These are phyloP conservation scores for Lates japonicus DNA, from an alignment of 2,797 vertebrate species.

Conservation along the genomic window DNA sequence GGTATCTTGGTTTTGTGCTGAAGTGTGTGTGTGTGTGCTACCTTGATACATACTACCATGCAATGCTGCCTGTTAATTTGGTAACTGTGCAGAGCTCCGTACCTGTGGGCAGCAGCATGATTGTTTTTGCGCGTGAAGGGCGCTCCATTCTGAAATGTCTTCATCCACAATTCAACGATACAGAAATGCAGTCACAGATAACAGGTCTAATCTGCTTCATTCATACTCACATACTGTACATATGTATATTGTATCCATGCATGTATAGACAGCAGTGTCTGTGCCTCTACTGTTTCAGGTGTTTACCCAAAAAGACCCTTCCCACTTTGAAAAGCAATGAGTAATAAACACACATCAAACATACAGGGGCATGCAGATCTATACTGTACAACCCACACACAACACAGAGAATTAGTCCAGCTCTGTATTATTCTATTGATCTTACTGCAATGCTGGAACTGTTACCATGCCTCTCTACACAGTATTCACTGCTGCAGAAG, in stretches of 20 bases:
- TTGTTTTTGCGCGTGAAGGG: conserved; percentile 61
- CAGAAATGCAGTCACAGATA: conserved; percentile 17
- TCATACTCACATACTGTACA: conserved; percentile 26
- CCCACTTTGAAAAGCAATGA: conserved; percentile 19
- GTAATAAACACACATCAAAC: conserved; percentile 28
- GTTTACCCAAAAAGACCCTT: conserved; percentile 29
- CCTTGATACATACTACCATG: background rate
- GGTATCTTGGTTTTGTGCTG: conserved; percentile 16
- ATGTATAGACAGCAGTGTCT: background rate
- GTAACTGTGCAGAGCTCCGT: background rate
- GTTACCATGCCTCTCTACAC: conserved; percentile 45
- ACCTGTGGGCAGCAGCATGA: conserved; percentile 43
- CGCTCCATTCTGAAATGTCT: conserved; percentile 54
- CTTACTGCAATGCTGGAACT: conserved; percentile 56
- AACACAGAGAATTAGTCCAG: conserved; percentile 53
- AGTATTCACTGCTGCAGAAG: conserved; percentile 56
- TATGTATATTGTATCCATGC: background rate
- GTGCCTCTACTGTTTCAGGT: background rate
- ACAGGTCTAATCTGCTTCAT: conserved; percentile 34
- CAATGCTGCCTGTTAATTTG: conserved; percentile 18
- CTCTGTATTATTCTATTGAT: conserved; percentile 68
- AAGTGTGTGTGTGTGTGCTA: background rate
- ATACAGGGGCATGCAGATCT: conserved; percentile 23
- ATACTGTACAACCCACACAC: conserved; percentile 40
- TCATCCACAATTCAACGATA: conserved; percentile 61